These are phyloP conservation scores for Lycophotia porphyrea DNA, from an alignment of 2,888 invertebrate genomes.

Conservation along the genomic window DNA sequence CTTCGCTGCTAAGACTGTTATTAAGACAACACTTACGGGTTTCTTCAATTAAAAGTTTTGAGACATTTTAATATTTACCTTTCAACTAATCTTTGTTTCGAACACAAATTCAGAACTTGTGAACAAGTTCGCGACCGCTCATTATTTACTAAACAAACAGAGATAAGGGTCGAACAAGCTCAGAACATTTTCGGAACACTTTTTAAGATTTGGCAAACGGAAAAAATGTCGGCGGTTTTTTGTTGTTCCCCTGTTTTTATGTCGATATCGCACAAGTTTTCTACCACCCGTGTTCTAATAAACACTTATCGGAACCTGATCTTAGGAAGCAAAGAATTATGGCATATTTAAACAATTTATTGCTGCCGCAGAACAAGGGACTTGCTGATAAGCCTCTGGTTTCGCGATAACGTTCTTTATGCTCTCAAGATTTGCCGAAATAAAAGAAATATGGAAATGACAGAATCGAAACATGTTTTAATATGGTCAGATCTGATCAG, in stretches of 20 bases:
- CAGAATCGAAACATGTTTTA: conserved; percentile 45
- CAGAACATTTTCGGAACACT: conserved; percentile 73
- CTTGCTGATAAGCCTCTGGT: conserved; percentile 83
- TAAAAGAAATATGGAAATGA: conserved; percentile 60
- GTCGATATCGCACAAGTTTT: conserved; percentile 80
- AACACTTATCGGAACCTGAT: conserved; percentile 84
- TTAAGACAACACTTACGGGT: conserved; percentile 54
- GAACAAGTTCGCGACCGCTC: conserved; percentile 81
- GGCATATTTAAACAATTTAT: conserved; percentile 89
- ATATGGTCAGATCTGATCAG: conserved; percentile 34
- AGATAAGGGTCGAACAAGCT: conserved; percentile 82
- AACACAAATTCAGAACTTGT: conserved; percentile 75
- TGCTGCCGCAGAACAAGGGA: conserved; percentile 84
- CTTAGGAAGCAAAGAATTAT: conserved; percentile 88
- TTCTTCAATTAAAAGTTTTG: conserved; percentile 63
- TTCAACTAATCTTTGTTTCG: conserved; percentile 64
- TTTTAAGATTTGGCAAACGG: conserved; percentile 81
- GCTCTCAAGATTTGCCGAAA: conserved; percentile 76
- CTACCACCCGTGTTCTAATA: conserved; percentile 88
- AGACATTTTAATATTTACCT: conserved; percentile 55
- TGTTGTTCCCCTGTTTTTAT: conserved; percentile 80
- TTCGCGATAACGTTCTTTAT: conserved; percentile 82
- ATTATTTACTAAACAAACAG: conserved; percentile 85
- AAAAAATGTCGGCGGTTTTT: conserved; percentile 77
- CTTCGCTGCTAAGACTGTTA: conserved; percentile 48